Base-by-base conservation (phyloP, 2,797 vertebrate species). In the Sebastes umbrosus region DNA sequence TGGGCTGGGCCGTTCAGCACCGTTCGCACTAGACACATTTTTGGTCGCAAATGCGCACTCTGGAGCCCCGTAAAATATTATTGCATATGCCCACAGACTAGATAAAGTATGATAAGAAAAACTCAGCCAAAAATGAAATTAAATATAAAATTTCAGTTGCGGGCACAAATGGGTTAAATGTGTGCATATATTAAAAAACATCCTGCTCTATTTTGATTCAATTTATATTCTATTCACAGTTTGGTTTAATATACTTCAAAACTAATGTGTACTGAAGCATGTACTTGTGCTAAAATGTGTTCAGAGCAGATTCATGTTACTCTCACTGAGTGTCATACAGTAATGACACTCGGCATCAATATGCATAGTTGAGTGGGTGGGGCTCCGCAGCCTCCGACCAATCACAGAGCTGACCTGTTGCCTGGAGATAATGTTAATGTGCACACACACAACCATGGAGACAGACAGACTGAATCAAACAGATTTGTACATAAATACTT, bases 381-480 rank as follows among this genome's bases (percentile, higher is more conserved):
- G 50, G 68, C 85, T 79, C n/a, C 29, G 22, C 52, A 39, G 39
- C 50, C 32, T 57, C 58, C 43, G 39, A 65, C 89, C 84, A 84
- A 82, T 88, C 82, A 77, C 70, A 79, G 59, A 58, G 52, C 4
- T 64, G 59, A 88, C 82, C 70, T 76, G 78, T 63, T 83, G 86
- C 80, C 73, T 79, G 74, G 80, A 84, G 60, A 84, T 84, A 70
- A 86, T 72, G 65, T 72, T 74, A 65, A 88, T 52, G 32, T 72
- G 43, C 39, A 62, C 57, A 55, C 27, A 54, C 46, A 50, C 46
- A 50, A 22, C 12, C 46, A 57, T 9, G 20, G 79, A 86, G 69
- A 79, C 74, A 68, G 71, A 36, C 22, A 55, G 76, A 70, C 75
- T 68, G 72, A 65, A 73, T 63, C 36, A 70, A 69, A 84, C 59